A percentile compares a stretch with the other conserved stretches of the same genome.
These are phyloP conservation scores for Calosoma granatense DNA, from an alignment of 1,140 invertebrate genomes.

Conservation along the genomic window DNA sequence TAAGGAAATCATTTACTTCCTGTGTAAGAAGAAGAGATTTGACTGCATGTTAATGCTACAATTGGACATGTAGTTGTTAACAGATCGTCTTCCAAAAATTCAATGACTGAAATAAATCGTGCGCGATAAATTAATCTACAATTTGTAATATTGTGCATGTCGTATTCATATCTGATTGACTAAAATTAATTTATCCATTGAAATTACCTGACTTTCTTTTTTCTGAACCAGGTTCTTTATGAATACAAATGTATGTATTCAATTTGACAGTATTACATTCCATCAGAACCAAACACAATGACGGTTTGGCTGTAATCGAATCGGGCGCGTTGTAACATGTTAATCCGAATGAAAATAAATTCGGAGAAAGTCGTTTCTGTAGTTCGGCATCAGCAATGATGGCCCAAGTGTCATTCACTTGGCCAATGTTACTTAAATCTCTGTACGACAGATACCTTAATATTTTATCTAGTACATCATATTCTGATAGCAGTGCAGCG, in stretches of 20 bases:
- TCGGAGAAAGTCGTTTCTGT: not conserved
- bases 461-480: not conserved
- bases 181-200: not conserved
- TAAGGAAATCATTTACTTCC: not conserved
- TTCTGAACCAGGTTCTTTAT: not conserved
- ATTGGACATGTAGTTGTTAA: not conserved
- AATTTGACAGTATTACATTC: not conserved
- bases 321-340: not conserved
- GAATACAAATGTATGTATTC: not conserved
- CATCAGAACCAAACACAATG: not conserved
- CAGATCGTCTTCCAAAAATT: not conserved
- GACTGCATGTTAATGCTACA: not conserved
- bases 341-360: not conserved
- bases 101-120: not conserved
- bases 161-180: no score
- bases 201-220: not conserved
- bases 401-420: not conserved
- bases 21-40: not conserved
- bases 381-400: not conserved
- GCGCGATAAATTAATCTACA: no score
- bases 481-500: not conserved
- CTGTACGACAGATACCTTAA: not conserved
- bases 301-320: not conserved
- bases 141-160: no score
- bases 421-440: not conserved